Percentiles rank a stretch among this genome's conserved stretches.
These are phyloP conservation scores for Clepsis dumicolana DNA, from an alignment of 2,888 invertebrate genomes.

Conservation along the genomic window DNA sequence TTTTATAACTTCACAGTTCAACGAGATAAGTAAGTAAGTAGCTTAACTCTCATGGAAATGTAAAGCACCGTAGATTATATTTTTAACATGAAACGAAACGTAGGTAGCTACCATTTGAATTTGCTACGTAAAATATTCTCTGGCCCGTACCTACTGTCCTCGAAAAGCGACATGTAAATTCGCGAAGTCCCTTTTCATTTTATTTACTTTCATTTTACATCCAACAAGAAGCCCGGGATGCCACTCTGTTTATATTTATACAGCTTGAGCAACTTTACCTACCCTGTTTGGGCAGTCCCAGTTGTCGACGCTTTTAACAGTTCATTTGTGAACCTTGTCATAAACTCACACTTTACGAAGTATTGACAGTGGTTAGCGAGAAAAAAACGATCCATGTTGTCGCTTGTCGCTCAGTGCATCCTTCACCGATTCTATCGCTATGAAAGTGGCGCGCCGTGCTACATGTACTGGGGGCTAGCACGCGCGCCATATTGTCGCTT, in stretches of 20 bases:
- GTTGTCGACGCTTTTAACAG: background rate
- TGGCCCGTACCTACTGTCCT: constrained; percentile 6
- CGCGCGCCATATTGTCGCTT: too few species aligned
- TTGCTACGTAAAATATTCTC: background rate
- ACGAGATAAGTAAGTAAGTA: constrained; percentile 39
- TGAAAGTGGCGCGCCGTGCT: too few species aligned
- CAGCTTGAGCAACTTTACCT: background rate
- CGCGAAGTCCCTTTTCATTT: background rate
- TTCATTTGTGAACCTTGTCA: background rate
- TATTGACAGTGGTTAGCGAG: too few species aligned
- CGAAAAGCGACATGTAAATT: background rate
- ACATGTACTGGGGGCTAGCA: too few species aligned
- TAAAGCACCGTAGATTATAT: background rate
- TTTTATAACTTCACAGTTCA: background rate
- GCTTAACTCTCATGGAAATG: constrained; percentile 2
- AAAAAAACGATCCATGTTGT: too few species aligned
- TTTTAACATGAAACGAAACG: too few species aligned
- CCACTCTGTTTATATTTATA: constrained; percentile 2
- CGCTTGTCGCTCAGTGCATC: too few species aligned
- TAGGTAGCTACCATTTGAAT: background rate
- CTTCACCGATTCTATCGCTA: too few species aligned
- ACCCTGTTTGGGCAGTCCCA: background rate
- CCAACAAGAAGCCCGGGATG: background rate
- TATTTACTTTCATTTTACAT: constrained; percentile 5
- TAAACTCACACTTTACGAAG: too few species aligned